Base-by-base conservation (phyloP, 2,113 vertebrate genomes). In the Podarcis raffonei region DNA sequence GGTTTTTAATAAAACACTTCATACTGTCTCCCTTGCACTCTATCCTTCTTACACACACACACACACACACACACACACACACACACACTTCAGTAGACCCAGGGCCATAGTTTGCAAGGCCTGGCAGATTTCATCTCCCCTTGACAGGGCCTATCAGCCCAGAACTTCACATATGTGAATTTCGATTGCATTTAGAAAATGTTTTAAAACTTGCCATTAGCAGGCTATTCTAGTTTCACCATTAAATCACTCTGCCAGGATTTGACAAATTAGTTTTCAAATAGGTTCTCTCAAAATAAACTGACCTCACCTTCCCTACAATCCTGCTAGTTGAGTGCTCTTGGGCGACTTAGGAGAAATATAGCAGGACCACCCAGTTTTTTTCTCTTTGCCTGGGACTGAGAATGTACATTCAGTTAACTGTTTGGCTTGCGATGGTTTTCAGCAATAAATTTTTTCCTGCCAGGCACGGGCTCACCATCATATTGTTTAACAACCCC, bases 351-450 rank as follows among this genome's bases (percentile, higher is more conserved):
- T 74, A 87, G 20, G 68, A 72, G 69, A 82, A 87, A 88, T 53
- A 75, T 65, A 88, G 39, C 53, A 74, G 72, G 86, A 88, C 86
- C 86, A 88, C 86, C 86, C 86, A 88, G 57, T 74, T 75, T 62
- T 62, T 62, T 62, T 75, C 32, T 57, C 74, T 35, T 20, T 23
- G 30, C n/a, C 57, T 27, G 57, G 37, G 27, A 68, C 30, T 32
- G 65, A 66, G 77, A 81, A 72, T 82, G 53, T 87, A 30, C 30
- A 27, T 81, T 81, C 32, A n/a, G 57, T 59, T 81, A 87, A 42
- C 86, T 88, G 79, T 81, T 81, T 59, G 78, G 53, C 78, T 81
- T 87, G 32, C 48, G 37, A 62, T 71, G 78, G n/a, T 39, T 81
- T 87, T 81, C 68, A 62, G 78, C 78, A 59, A 39, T 82, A 88